These are phyloP conservation scores for Littorina saxatilis DNA, from an alignment of 1,140 invertebrate genomes.

Conservation along the genomic window DNA sequence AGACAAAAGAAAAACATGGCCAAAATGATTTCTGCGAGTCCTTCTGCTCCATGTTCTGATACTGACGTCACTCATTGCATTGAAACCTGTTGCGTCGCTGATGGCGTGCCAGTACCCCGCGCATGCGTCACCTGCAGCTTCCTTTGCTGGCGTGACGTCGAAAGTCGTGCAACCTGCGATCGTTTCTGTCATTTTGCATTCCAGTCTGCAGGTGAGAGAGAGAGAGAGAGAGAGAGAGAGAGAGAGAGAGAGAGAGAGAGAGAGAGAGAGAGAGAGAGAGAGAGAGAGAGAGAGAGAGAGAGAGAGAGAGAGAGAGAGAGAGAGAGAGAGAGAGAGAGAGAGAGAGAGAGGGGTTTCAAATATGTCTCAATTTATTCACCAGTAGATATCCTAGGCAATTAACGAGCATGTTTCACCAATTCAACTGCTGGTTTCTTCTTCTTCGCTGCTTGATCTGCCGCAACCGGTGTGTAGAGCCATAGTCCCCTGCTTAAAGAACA, in stretches of 20 bases:
- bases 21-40: too few relatives aligned
- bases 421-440: background rate
- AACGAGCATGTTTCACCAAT: background rate
- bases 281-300: background rate
- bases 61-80: background rate
- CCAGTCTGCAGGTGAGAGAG: background rate
- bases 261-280: background rate
- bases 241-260: slow-evolving; percentile 1
- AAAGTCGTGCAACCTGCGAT: too few relatives aligned
- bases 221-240: slow-evolving; percentile 15
- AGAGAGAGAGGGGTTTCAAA: background rate
- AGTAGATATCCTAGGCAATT: background rate
- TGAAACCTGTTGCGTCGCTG: background rate
- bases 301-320: slow-evolving; percentile 21
- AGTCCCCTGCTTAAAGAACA: background rate
- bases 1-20: too few relatives aligned
- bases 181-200: background rate
- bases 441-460: background rate
- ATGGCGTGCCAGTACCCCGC: background rate
- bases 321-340: slow-evolving; percentile 7
- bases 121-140: background rate
- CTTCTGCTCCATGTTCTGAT: background rate
- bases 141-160: too few relatives aligned
- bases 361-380: background rate
- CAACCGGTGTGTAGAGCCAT: background rate